A percentile compares a stretch with the other conserved stretches of the same genome.
Evolutionary conservation across 92 coral and sea anemone genomes (phyloP).

Genomic region (Isaurus tuberculatus): DNA sequence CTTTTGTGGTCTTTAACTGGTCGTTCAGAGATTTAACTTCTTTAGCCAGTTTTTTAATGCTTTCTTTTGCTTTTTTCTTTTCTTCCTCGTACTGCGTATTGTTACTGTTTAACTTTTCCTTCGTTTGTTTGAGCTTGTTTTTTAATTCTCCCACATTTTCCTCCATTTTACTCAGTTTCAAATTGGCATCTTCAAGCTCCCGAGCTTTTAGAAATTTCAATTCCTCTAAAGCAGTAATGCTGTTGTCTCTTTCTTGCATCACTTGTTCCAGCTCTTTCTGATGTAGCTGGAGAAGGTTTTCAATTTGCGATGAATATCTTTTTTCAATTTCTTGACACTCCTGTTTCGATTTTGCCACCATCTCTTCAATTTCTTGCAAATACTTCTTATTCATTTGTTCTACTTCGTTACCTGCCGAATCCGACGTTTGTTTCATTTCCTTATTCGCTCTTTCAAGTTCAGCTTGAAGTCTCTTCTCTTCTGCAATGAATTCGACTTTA

Average conservation of each 20-base stretch:
- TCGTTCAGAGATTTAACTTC: conserved; percentile 60
- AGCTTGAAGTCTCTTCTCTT: conserved; percentile 67
- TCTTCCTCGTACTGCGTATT: conserved; percentile 68
- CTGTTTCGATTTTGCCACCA: conserved; percentile 71
- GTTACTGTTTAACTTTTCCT: conserved; percentile 73
- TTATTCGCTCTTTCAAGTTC: conserved; percentile 72
- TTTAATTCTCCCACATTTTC: conserved; percentile 66
- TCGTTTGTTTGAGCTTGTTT: conserved; percentile 72
- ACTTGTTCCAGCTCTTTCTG: conserved; percentile 65
- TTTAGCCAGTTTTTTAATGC: conserved; percentile 53
- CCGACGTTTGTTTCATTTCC: conserved; percentile 74
- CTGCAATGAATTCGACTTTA: conserved; percentile 58
- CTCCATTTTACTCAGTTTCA: conserved; percentile 57
- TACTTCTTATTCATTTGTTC: conserved; percentile 70
- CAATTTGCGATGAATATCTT: conserved; percentile 78
- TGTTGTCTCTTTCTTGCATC: conserved; percentile 54
- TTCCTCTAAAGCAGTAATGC: conserved; percentile 49
- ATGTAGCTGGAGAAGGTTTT: conserved; percentile 77
- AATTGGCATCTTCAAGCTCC: conserved; percentile 70
- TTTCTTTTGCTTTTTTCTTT: conserved; percentile 51
- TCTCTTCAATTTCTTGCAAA: conserved; percentile 65
- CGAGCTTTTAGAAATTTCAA: conserved; percentile 45
- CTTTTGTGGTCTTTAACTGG: conserved; percentile 54
- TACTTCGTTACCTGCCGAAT: conserved; percentile 63
- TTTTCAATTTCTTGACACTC: conserved; percentile 82